Conservation (phyloP, 2,888 invertebrate genomes). For the Mystacides longicornis region DNA sequence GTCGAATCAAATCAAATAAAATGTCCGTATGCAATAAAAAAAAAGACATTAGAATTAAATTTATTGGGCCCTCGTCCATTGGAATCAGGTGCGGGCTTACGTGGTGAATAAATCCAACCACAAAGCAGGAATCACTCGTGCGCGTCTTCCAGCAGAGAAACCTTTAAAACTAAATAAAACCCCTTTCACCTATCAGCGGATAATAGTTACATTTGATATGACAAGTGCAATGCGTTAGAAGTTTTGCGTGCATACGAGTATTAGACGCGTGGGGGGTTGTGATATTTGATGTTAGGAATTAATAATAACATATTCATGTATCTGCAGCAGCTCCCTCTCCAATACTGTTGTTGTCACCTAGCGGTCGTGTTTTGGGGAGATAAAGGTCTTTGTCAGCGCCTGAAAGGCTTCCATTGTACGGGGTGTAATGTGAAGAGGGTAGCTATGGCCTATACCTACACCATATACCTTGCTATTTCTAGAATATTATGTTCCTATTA, state of each 20-base stretch:
- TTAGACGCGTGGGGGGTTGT: background rate
- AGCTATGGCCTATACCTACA: background rate
- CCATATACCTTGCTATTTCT: too few relatives aligned
- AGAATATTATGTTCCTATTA: background rate
- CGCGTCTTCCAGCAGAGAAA: background rate
- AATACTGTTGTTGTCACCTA: slow-evolving; percentile 23
- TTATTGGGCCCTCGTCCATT: too few relatives aligned
- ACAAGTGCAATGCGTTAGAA: slow-evolving; percentile 8
- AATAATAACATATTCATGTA: slow-evolving; percentile 26
- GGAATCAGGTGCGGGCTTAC: too few relatives aligned
- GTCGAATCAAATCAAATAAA: too few relatives aligned
- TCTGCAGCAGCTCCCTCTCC: slow-evolving; percentile 22
- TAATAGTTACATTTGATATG: slow-evolving; percentile 4
- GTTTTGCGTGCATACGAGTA: background rate
- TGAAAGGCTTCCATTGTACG: slow-evolving; percentile 24
- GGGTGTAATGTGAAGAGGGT: slow-evolving; percentile 10
- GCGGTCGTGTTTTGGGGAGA: slow-evolving; percentile 27
- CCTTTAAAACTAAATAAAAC: background rate
- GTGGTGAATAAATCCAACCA: too few relatives aligned
- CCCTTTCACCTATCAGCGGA: background rate
- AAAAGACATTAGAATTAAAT: too few relatives aligned
- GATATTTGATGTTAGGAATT: slow-evolving; percentile 6
- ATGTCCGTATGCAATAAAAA: too few relatives aligned
- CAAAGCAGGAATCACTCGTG: background rate
- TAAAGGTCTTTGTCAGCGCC: slow-evolving; percentile 25